Evolutionary conservation across 1,140 invertebrate genomes (phyloP).

Genomic region (Hermetia illucens): DNA sequence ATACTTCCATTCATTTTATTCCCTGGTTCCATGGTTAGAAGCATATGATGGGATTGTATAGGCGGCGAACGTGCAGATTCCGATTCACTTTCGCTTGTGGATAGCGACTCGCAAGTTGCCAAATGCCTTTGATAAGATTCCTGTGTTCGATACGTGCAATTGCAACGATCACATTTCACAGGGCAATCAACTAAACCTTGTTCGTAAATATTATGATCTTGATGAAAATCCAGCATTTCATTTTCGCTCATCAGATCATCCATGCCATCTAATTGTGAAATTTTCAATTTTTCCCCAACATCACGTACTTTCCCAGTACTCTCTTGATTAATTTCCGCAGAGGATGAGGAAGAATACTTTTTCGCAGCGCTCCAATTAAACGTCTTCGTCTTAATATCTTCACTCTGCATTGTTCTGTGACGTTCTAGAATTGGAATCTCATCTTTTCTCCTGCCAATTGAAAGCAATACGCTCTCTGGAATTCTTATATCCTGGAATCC

Average conservation of each 20-base stretch:
- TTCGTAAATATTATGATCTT: conserved; percentile 33
- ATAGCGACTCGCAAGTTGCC: conserved; percentile 54
- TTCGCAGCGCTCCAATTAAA: conserved; percentile 32
- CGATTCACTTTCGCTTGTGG: conserved; percentile 62
- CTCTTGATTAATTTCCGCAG: conserved; percentile 9
- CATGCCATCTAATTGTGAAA: conserved; percentile 60
- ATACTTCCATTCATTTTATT: conserved; percentile 17
- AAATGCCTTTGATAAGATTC: conserved; percentile 75
- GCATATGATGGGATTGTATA: conserved; percentile 5
- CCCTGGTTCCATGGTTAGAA: conserved; percentile 13
- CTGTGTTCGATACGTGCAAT: conserved; percentile 75
- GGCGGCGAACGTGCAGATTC: conserved; percentile 24
- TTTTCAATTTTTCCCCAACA: conserved; percentile 24
- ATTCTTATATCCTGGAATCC: conserved; percentile 30
- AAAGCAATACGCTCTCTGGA: conserved; percentile 34
- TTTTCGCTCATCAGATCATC: conserved; percentile 43
- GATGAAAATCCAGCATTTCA: conserved; percentile 29
- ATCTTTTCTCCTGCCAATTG: conserved; percentile 28
- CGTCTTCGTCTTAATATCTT: conserved; percentile 19
- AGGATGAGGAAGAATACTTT: conserved; percentile 30
- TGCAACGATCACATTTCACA: conserved; percentile 75
- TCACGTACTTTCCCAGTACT: conserved; percentile 17
- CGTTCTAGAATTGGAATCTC: conserved; percentile 13
- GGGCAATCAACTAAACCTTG: conserved; percentile 46
- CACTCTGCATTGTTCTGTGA: conserved; percentile 15